These are phyloP conservation scores for Raja brachyura DNA, from an alignment of 2,113 vertebrate species.

Conservation along the genomic window DNA sequence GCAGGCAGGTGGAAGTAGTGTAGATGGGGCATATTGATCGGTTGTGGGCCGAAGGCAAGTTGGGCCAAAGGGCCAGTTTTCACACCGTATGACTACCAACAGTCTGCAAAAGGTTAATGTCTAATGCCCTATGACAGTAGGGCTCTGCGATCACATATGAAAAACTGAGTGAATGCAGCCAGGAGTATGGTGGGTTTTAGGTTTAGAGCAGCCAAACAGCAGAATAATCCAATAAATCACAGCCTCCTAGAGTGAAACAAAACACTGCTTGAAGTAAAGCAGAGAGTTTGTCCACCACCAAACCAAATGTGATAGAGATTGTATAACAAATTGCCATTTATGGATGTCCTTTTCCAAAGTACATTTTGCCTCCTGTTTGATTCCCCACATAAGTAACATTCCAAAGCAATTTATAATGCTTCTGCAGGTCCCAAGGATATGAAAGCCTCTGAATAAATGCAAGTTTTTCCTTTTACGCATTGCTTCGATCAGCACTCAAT, in stretches of 20 bases:
- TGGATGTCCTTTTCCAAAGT: background rate
- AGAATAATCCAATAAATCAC: background rate
- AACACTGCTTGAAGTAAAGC: background rate
- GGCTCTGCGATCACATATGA: background rate
- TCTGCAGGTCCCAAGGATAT: background rate
- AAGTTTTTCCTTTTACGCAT: background rate
- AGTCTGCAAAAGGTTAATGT: background rate
- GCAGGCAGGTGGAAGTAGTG: no score
- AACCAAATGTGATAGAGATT: background rate
- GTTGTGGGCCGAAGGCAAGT: no score
- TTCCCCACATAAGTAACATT: background rate
- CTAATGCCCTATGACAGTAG: no score
- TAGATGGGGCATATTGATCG: no score
- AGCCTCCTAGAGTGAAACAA: no score
- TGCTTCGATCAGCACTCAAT: background rate
- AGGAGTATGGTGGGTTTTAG: background rate
- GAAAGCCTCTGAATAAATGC: background rate
- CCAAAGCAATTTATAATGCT: background rate
- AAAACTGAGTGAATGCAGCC: background rate
- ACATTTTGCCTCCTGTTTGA: background rate
- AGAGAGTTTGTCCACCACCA: background rate
- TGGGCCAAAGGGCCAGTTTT: no score
- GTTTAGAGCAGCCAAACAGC: background rate
- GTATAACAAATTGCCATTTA: background rate
- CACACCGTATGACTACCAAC: no score